Evolutionary conservation across 2,888 invertebrate genomes (phyloP), one percentile per base, ranked within the genome.

Genomic region (Ceriagrion tenellum): DNA sequence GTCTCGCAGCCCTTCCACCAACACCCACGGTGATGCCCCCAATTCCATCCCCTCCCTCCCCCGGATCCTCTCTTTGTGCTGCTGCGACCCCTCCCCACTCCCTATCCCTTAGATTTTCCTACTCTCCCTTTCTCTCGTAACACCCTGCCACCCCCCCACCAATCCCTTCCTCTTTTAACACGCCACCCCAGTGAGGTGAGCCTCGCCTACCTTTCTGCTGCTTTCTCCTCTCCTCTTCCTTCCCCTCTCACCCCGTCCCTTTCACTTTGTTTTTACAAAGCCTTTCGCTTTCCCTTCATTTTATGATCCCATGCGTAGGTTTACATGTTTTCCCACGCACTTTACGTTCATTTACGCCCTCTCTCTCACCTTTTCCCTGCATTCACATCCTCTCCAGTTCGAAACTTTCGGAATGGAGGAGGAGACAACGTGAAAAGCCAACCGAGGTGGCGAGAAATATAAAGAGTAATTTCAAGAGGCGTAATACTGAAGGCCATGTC

Each of bases 211-310:
- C 35, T 26, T 35, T 81, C 30, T 30, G 30, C 74, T n/a, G 30
- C 30, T 35, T 23, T n/a, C 26, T 26, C 69, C n/a, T 35, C n/a
- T 35, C 16, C 81, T 13, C 35, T 3, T 81, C 81, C 74, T 20
- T 63, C 63, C 63, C 23, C 69, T 6, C 26, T 20, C 69, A 10
- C 30, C 35, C n/a, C 13, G 10, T 35, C 81, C 81, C 81, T 35
- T 81, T 81, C 81, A 35, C 81, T 81, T 30, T 81, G 81, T 81
- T 81, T 69, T 81, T 81, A 81, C 81, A 35, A 35, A 81, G 69
- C 35, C 30, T 26, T 81, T 12, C 81, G 81, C 35, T 81, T 69
- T 69, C 69, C 35, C 69, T 69, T 12, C 69, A 26, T 13, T 81
- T 81, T 35, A 35, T 18, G 81, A 35, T 81, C 81, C 81, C 81